Conservation (phyloP, 2,113 vertebrate species). For the Dipodomys ordii region DNA sequence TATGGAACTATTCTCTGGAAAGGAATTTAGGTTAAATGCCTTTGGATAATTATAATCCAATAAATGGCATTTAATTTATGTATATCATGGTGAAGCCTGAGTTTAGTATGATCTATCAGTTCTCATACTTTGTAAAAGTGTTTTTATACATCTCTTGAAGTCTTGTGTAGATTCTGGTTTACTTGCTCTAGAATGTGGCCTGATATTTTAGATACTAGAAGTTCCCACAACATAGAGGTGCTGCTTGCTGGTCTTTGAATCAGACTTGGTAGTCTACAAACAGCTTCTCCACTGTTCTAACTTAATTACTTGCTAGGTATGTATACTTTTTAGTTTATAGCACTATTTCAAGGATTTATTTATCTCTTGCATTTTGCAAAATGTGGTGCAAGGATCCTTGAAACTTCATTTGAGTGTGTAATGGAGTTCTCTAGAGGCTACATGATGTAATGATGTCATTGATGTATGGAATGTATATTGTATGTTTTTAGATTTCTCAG, state of each 20-base stretch:
- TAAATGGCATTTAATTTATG: conserved; percentile 33
- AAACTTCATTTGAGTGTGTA: background rate
- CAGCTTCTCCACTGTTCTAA: background rate
- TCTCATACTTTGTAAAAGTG: conserved; percentile 23
- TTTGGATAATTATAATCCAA: conserved; percentile 21
- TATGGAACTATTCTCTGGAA: background rate
- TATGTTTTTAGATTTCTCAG: conserved; percentile 14
- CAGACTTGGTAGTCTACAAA: no score
- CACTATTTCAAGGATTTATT: background rate
- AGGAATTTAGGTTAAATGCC: conserved; percentile 22
- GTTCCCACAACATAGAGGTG: background rate
- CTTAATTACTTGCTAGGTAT: background rate
- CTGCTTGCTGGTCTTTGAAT: background rate
- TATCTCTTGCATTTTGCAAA: background rate
- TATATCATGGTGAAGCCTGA: background rate
- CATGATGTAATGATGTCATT: background rate
- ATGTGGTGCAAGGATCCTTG: background rate
- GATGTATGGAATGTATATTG: background rate
- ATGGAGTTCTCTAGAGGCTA: background rate
- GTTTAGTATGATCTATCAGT: background rate
- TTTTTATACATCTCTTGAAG: conserved; percentile 14
- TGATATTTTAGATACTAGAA: background rate
- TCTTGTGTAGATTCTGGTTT: conserved; percentile 32
- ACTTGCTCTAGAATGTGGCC: background rate
- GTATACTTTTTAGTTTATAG: background rate